Conservation (phyloP, 2,113 vertebrate genomes). For the western clawed frog (Xenopus tropicalis) region UCB_Xtro_10.0 CM004447.2:34066001-34066500, state of each 20-base stretch:
- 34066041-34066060: slow-evolving; percentile 98
- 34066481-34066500: slow-evolving; percentile 99
- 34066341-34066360: slow-evolving; percentile 99
- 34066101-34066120: slow-evolving; percentile 98
- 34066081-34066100: slow-evolving; percentile 99
- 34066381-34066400: slow-evolving; percentile 99
- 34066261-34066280: slow-evolving; percentile 98
- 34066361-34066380: slow-evolving; percentile 99
- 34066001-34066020: slow-evolving; percentile 98
- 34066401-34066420: slow-evolving; percentile 99
- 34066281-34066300: slow-evolving; percentile 99
- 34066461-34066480: slow-evolving; percentile 99
- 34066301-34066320: slow-evolving; percentile 99
- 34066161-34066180: slow-evolving; percentile 95
- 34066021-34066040: slow-evolving; percentile 95
- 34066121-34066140: slow-evolving; percentile 98
- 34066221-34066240: slow-evolving; percentile 87
- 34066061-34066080: slow-evolving; percentile 97
- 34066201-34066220: slow-evolving; percentile 96
- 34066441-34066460: slow-evolving; percentile 99
- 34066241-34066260: slow-evolving; percentile 96
- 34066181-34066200: slow-evolving; percentile 94
- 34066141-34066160: slow-evolving; percentile 96
- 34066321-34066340: slow-evolving; percentile 99
- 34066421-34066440: slow-evolving; percentile 99